Evolutionary conservation across 2,888 invertebrate genomes (phyloP), one percentile per base, ranked within the genome.

Genomic region (Orgyia antiqua): DNA sequence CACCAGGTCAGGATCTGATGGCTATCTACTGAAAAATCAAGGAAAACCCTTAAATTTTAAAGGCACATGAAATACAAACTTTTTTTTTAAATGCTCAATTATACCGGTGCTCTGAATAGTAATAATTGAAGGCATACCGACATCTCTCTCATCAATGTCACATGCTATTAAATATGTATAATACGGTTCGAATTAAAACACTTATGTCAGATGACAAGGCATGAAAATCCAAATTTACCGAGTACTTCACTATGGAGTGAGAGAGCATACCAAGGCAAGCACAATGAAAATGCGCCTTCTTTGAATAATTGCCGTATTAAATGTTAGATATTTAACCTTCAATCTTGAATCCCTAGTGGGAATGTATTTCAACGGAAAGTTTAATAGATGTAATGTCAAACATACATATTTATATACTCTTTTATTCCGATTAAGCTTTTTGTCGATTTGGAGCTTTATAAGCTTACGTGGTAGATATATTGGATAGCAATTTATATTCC

Each of bases 271-370:
- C 53, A 57, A 54, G 49, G 54, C 60, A 62, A 61, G 66, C 68
- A 80, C 75, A 78, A 78, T 76, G 71, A 69, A 67, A 60, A 65
- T 66, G 61, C 66, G 71, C 68, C 70, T 68, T 72, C 65, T 62
- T 68, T 73, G 71, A 76, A 77, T 80, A 82, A 80, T 82, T 79
- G 74, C 70, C 67, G 75, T 68, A 70, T 78, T 80, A 79, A 78
- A 72, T 68, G 69, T 59, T 51, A 54, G 58, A 64, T 69, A 68
- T 68, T 72, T 68, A 69, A 61, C 62, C 59, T 64, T 57, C 56
- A 51, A 55, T 51, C 53, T 66, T 65, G 60, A 63, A 58, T 63
- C 58, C 69, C n/a, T n/a, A n/a, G n/a, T n/a, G n/a, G n/a, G n/a
- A n/a, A n/a, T n/a, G n/a, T n/a, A n/a, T n/a, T n/a, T n/a, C n/a